Conservation (phyloP, 1,140 invertebrate genomes). For the Caenorhabditis elegans region DNA sequence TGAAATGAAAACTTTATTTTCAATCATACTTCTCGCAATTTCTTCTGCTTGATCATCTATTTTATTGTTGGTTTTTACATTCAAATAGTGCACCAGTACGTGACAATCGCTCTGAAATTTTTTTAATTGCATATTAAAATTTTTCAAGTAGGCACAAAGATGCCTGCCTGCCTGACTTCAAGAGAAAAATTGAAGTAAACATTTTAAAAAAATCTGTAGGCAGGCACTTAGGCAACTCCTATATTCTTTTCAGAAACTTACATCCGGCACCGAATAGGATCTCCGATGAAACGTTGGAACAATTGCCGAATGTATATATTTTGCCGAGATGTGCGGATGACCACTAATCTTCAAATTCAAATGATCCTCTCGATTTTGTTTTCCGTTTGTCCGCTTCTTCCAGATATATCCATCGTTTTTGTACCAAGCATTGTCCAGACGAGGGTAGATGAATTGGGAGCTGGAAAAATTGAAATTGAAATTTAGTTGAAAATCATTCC, state of each 20-base stretch:
- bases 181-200: no score
- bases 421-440: conserved; percentile 33
- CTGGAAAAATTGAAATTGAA: conserved; percentile 13
- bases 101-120: neutral
- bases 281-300: conserved; percentile 93
- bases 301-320: conserved; percentile 94
- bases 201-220: no score
- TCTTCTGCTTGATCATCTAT: neutral
- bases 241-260: conserved; percentile 66
- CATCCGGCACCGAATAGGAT: conserved; percentile 94
- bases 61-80: neutral
- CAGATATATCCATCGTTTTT: conserved; percentile 87
- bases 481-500: no score
- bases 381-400: conserved; percentile 97
- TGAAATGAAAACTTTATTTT: neutral
- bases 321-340: conserved; percentile 67
- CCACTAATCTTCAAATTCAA: conserved; percentile 98
- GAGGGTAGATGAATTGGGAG: conserved; percentile 24
- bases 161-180: no score
- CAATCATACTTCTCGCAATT: neutral
- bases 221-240: no score
- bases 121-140: no score
- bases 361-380: conserved; percentile 95
- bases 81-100: neutral
- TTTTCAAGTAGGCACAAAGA: no score